Percentiles rank a stretch among this genome's conserved stretches.
Conservation (phyloP, 2,113 vertebrate genomes). For the Lynx canadensis region DNA sequence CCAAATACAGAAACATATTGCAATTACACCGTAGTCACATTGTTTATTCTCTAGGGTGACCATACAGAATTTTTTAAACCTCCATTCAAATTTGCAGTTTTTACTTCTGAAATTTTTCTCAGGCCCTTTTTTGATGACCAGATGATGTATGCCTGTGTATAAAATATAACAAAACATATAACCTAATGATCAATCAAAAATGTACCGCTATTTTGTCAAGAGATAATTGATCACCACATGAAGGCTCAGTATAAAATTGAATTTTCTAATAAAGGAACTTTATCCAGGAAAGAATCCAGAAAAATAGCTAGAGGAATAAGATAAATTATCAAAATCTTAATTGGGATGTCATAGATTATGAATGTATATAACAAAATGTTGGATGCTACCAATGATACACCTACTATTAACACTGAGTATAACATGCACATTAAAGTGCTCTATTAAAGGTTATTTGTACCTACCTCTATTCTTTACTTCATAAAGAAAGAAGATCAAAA, state of each 20-base stretch:
- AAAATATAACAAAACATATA: neutral
- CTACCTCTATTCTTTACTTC: neutral
- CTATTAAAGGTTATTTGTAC: neutral
- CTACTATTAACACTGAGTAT: neutral
- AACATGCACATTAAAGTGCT: neutral
- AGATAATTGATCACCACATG: neutral
- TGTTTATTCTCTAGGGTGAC: neutral
- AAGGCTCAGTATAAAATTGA: neutral
- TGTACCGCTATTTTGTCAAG: neutral
- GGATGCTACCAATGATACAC: neutral
- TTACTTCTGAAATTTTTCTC: neutral
- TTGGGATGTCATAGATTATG: neutral
- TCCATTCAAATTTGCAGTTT: neutral
- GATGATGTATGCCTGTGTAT: neutral
- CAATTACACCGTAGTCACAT: no score
- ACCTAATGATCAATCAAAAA: neutral
- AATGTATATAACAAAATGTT: neutral
- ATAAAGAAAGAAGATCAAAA: neutral
- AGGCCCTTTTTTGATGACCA: neutral
- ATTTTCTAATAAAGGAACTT: neutral
- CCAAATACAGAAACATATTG: neutral
- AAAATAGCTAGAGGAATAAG: neutral
- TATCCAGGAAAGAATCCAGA: neutral
- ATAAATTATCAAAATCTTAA: neutral
- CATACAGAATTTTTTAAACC: neutral